Conservation (phyloP, 2,113 vertebrate species). For the Nothocercus julius region DNA sequence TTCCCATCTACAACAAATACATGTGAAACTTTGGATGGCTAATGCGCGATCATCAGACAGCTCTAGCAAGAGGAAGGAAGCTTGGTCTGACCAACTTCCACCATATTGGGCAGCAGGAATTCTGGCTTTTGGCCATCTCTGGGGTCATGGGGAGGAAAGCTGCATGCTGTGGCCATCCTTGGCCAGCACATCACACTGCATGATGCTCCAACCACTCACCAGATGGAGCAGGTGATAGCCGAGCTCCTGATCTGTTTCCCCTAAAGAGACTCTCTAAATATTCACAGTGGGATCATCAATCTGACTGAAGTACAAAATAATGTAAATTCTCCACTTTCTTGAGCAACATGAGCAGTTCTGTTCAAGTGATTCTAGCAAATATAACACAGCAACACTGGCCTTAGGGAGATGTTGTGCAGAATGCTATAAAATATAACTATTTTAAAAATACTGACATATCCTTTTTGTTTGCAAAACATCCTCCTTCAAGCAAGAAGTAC, state of each 20-base stretch:
- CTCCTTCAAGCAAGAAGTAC: not conserved
- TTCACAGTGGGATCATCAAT: not conserved
- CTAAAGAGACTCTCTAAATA: not conserved
- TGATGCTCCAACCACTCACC: not conserved
- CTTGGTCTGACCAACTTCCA: rapidly evolving
- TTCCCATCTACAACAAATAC: not conserved
- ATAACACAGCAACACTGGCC: not conserved
- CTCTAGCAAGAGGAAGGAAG: not conserved
- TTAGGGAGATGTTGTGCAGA: not conserved
- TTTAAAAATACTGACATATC: not conserved
- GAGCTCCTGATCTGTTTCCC: not conserved
- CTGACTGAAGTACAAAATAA: not conserved
- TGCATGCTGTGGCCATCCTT: rapidly evolving
- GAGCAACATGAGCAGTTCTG: not conserved
- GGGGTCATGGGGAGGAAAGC: not conserved
- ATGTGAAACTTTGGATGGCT: not conserved
- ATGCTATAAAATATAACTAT: not conserved
- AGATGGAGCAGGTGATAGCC: not conserved
- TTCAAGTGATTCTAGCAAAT: not conserved
- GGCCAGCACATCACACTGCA: rapidly evolving
- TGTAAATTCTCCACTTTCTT: not conserved
- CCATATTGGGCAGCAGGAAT: rapidly evolving
- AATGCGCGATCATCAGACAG: rapidly evolving
- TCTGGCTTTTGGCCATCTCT: not conserved
- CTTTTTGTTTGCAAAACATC: not conserved